Evolutionary conservation across 2,888 invertebrate species (phyloP).

Genomic region (Taphrorychus bicolor): DNA sequence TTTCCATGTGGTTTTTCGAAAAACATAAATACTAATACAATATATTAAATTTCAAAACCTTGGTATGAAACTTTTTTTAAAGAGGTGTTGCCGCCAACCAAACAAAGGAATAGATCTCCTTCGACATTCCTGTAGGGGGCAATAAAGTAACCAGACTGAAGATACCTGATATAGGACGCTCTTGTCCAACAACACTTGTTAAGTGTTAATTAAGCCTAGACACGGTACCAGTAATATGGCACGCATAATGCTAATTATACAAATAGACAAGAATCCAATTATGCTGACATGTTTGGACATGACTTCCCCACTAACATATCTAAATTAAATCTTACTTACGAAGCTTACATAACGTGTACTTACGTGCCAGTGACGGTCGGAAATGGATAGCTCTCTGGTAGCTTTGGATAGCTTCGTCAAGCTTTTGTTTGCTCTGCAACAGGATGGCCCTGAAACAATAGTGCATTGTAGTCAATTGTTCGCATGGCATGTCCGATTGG

Average conservation of each 20-base stretch:
- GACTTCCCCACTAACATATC: slow-evolving; percentile 9
- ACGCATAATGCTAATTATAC: not conserved
- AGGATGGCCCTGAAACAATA: slow-evolving; percentile 85
- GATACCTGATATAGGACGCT: no score
- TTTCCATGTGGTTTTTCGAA: no score
- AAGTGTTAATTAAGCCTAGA: not conserved
- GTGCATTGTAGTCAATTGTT: slow-evolving; percentile 33
- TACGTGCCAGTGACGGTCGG: slow-evolving; percentile 91
- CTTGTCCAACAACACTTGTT: no score
- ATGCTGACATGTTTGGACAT: slow-evolving; percentile 3
- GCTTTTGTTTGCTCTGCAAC: slow-evolving; percentile 86
- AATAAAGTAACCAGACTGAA: no score
- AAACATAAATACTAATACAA: no score
- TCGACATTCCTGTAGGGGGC: no score
- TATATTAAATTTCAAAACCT: no score
- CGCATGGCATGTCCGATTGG: slow-evolving; percentile 20
- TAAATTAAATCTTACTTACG: slow-evolving; percentile 20
- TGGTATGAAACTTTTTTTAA: no score
- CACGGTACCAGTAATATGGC: not conserved
- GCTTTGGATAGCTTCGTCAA: slow-evolving; percentile 87
- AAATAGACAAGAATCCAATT: slow-evolving; percentile 8
- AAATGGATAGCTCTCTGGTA: slow-evolving; percentile 92
- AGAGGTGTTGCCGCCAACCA: no score
- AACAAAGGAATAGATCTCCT: no score
- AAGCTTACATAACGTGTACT: slow-evolving; percentile 61